Conservation (phyloP, 2,888 invertebrate species). For the Pimpla rufipes region DNA sequence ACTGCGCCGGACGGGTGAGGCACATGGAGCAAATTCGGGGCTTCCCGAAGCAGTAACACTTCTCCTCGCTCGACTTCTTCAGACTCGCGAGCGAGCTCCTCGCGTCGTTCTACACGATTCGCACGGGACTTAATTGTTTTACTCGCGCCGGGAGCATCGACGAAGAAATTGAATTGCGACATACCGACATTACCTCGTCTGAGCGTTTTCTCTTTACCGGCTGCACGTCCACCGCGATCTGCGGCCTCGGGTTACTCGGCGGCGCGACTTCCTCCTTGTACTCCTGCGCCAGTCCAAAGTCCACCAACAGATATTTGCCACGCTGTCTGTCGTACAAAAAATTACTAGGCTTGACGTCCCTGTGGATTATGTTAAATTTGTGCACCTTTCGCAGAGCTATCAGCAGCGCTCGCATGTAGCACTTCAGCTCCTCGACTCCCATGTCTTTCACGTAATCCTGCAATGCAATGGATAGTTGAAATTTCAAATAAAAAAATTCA, state of each 20-base stretch:
- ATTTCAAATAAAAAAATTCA: background rate
- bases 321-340: conserved; percentile 93
- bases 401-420: conserved; percentile 93
- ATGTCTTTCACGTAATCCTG: conserved; percentile 92
- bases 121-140: background rate
- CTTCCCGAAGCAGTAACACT: conserved; percentile 90
- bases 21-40: conserved; percentile 90
- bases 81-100: conserved; percentile 68
- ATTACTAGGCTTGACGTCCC: conserved; percentile 97
- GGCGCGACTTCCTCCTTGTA: conserved; percentile 78
- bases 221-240: conserved; percentile 49
- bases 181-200: conserved; percentile 76
- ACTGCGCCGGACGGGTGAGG: conserved; percentile 88
- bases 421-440: conserved; percentile 90
- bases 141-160: conserved; percentile 4
- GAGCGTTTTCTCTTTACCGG: conserved; percentile 76
- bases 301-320: conserved; percentile 91
- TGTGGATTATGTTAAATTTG: conserved; percentile 93
- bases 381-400: conserved; percentile 93
- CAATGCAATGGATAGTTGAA: conserved; percentile 63
- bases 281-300: conserved; percentile 95
- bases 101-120: conserved; percentile 73
- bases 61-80: conserved; percentile 76
- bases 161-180: conserved; percentile 2
- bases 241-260: conserved; percentile 58